Conservation (phyloP, 2,888 invertebrate species). For the Idaea biselata region DNA sequence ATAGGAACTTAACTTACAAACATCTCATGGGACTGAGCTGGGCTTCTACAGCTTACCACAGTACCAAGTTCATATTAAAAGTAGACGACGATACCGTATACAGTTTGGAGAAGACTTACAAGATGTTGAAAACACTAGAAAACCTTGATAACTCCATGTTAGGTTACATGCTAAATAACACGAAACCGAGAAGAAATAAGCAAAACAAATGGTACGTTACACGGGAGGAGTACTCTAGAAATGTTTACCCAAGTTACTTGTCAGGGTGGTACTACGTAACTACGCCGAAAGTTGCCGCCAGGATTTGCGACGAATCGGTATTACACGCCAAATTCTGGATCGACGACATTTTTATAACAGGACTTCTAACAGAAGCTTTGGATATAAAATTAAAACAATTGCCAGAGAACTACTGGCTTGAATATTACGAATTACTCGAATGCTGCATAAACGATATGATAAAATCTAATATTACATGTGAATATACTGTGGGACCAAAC, state of each 20-base stretch:
- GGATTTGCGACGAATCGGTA: slow-evolving; percentile 78
- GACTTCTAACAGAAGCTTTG: slow-evolving; percentile 83
- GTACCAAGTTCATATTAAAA: slow-evolving; percentile 85
- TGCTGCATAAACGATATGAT: slow-evolving; percentile 86
- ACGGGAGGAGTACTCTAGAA: slow-evolving; percentile 80
- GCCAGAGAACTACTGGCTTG: slow-evolving; percentile 82
- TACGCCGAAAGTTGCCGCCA: slow-evolving; percentile 82
- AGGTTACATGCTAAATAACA: slow-evolving; percentile 84
- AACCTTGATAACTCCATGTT: slow-evolving; percentile 61
- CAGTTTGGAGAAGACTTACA: slow-evolving; percentile 80
- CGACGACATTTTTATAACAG: slow-evolving; percentile 93
- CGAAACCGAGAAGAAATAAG: slow-evolving; percentile 83
- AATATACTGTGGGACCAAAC: slow-evolving; percentile 87
- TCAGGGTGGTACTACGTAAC: slow-evolving; percentile 93
- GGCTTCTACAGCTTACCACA: slow-evolving; percentile 82
- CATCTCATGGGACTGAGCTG: slow-evolving; percentile 91
- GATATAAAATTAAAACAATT: slow-evolving; percentile 81
- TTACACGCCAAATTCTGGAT: slow-evolving; percentile 92
- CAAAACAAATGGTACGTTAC: slow-evolving; percentile 92
- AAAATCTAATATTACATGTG: slow-evolving; percentile 81
- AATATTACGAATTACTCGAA: slow-evolving; percentile 85
- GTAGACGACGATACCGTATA: slow-evolving; percentile 91
- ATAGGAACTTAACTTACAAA: slow-evolving; percentile 90
- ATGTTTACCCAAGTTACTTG: slow-evolving; percentile 86
- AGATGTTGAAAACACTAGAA: slow-evolving; percentile 35